Evolutionary conservation across 2,113 vertebrate species (phyloP).

Genomic region (Hoplias malabaricus): DNA sequence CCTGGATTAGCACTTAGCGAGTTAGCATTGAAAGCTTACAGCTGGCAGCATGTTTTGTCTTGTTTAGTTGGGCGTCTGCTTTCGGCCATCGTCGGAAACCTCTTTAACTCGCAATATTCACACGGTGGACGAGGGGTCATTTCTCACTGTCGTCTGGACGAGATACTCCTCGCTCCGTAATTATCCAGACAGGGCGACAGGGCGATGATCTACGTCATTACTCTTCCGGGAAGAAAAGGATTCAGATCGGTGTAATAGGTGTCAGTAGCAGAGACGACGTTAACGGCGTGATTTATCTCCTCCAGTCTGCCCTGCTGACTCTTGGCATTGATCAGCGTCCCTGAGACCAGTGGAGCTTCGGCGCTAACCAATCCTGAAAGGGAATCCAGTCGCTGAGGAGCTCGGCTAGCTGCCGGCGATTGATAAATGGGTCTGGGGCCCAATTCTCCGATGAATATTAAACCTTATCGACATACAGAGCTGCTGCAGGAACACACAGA

Average conservation of each 20-base stretch:
- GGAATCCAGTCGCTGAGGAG: neutral
- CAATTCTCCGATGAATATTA: neutral
- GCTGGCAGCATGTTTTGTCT: too few species aligned
- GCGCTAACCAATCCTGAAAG: slow-evolving; percentile 2
- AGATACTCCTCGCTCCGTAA: slow-evolving; percentile 6
- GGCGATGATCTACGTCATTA: slow-evolving; percentile 23
- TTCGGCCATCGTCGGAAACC: neutral
- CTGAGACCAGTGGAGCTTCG: neutral
- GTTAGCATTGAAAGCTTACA: too few species aligned
- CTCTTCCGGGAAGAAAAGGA: slow-evolving; percentile 12
- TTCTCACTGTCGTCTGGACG: neutral
- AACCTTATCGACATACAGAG: neutral
- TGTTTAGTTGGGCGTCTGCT: too few species aligned
- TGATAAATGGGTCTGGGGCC: neutral
- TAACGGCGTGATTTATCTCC: slow-evolving; percentile 31
- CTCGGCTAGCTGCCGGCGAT: neutral
- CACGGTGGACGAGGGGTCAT: neutral
- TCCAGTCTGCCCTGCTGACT: neutral
- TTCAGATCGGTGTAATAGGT: slow-evolving; percentile 28
- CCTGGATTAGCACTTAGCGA: too few species aligned
- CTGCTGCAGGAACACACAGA: too few species aligned
- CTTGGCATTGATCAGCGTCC: neutral
- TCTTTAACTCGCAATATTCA: neutral
- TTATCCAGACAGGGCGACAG: slow-evolving; percentile 19
- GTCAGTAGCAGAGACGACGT: slow-evolving; percentile 8